These are phyloP conservation scores for Drosophila navojoa DNA, from an alignment of 1,140 invertebrate genomes.

Conservation along the genomic window DNA sequence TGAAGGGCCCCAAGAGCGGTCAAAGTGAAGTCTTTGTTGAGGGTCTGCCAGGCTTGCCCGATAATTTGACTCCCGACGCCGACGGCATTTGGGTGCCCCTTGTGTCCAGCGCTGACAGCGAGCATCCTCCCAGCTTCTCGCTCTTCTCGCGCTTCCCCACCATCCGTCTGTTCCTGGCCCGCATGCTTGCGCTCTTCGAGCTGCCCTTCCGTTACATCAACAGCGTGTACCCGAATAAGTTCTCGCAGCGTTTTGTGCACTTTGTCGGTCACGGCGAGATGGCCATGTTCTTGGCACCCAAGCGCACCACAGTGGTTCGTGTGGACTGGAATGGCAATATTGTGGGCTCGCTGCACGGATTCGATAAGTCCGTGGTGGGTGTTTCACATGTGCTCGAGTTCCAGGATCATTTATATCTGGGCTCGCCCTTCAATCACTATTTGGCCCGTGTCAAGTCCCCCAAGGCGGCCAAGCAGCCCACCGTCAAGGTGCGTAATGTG, in stretches of 20 bases:
- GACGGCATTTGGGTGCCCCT: slow-evolving; percentile 89
- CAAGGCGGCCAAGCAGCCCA: slow-evolving; percentile 84
- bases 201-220: slow-evolving; percentile 86
- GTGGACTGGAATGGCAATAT: slow-evolving; percentile 88
- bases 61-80: slow-evolving; percentile 88
- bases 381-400: slow-evolving; percentile 87
- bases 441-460: slow-evolving; percentile 86
- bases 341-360: slow-evolving; percentile 86
- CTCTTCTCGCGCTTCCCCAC: slow-evolving; percentile 86
- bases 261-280: slow-evolving; percentile 84
- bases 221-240: slow-evolving; percentile 84
- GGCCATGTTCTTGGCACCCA: slow-evolving; percentile 67
- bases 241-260: slow-evolving; percentile 74
- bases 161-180: slow-evolving; percentile 86
- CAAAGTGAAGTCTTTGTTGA: slow-evolving; percentile 89
- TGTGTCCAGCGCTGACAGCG: slow-evolving; percentile 84
- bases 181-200: slow-evolving; percentile 85
- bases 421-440: slow-evolving; percentile 89
- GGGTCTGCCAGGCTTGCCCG: slow-evolving; percentile 90
- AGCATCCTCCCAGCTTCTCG: slow-evolving; percentile 84
- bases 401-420: slow-evolving; percentile 85
- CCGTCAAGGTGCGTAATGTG: slow-evolving; percentile 80
- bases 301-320: slow-evolving; percentile 85
- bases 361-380: slow-evolving; percentile 82
- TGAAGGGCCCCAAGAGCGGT: slow-evolving; percentile 89